phyloP scores from a whole-genome alignment of 2,797 vertebrate genomes.

The Crotalus adamanteus region DNA sequence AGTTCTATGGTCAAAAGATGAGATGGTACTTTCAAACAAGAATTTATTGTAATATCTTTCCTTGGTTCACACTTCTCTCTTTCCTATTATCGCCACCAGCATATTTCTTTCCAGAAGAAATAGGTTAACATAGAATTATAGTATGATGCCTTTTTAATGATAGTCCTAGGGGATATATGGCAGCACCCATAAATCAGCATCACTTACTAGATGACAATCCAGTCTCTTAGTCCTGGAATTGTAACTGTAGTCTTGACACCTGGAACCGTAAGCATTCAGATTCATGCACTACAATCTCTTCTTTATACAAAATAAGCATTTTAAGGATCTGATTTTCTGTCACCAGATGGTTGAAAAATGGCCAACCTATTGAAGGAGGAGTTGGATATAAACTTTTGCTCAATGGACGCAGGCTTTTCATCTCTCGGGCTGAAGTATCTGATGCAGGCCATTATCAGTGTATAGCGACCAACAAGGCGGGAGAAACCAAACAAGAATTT shows the following conservation, averaged over 20 bases:
- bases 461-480: conserved; percentile 87
- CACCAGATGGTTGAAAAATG: conserved; percentile 85
- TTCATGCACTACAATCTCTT: background rate
- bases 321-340: conserved; percentile 37
- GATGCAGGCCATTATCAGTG: conserved; percentile 88
- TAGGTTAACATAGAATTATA: background rate
- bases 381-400: conserved; percentile 75
- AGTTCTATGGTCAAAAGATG: background rate
- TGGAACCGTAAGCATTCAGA: background rate
- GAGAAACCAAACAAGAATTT: conserved; percentile 83
- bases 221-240: background rate
- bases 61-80: background rate
- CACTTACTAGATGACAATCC: background rate
- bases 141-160: background rate
- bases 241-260: background rate
- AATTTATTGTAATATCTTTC: background rate
- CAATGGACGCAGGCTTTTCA: conserved; percentile 80
- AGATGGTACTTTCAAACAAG: background rate
- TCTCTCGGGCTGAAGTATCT: conserved; percentile 83
- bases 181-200: background rate
- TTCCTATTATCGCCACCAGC: background rate
- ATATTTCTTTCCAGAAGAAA: background rate
- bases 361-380: conserved; percentile 75
- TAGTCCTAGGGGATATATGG: background rate
- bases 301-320: background rate